Conservation (phyloP, 35 echinoderm and acorn worm species). For the Hemicentrotus pulcherrimus region DNA sequence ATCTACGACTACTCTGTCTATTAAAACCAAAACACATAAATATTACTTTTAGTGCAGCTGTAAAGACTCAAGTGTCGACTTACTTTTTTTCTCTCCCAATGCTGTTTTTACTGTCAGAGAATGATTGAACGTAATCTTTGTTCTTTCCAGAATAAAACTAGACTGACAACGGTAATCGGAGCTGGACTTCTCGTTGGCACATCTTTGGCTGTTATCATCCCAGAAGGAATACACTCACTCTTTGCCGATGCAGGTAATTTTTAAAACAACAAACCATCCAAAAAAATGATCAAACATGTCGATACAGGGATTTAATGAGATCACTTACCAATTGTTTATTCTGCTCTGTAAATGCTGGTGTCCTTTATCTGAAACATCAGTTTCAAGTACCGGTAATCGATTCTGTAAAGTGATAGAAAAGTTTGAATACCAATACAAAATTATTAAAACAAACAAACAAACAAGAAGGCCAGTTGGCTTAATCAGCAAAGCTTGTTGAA, state of each 20-base stretch:
- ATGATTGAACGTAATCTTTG: not conserved
- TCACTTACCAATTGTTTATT: too few relatives aligned
- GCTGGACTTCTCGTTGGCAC: slow-evolving; percentile 95
- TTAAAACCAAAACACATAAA: not conserved
- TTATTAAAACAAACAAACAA: too few relatives aligned
- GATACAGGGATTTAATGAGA: too few relatives aligned
- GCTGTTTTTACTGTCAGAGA: not conserved
- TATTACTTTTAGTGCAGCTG: not conserved
- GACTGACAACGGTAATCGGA: slow-evolving; percentile 87
- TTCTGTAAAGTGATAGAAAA: too few relatives aligned
- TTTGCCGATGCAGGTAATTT: slow-evolving; percentile 67
- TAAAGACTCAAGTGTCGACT: not conserved
- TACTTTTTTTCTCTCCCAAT: not conserved
- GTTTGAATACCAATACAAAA: too few relatives aligned
- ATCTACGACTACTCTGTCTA: not conserved
- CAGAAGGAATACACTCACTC: slow-evolving; percentile 92
- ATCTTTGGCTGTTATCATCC: slow-evolving; percentile 96
- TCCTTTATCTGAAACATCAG: too few relatives aligned
- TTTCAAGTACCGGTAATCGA: too few relatives aligned
- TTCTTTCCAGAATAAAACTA: slow-evolving; percentile 74
- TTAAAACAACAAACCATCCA: not conserved
- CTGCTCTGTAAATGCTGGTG: too few relatives aligned
- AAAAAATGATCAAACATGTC: not conserved
- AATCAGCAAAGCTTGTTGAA: too few relatives aligned
- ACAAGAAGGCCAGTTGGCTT: too few relatives aligned